Evolutionary conservation across 2,113 vertebrate species (phyloP).

Genomic region (Corythaixoides concolor): DNA sequence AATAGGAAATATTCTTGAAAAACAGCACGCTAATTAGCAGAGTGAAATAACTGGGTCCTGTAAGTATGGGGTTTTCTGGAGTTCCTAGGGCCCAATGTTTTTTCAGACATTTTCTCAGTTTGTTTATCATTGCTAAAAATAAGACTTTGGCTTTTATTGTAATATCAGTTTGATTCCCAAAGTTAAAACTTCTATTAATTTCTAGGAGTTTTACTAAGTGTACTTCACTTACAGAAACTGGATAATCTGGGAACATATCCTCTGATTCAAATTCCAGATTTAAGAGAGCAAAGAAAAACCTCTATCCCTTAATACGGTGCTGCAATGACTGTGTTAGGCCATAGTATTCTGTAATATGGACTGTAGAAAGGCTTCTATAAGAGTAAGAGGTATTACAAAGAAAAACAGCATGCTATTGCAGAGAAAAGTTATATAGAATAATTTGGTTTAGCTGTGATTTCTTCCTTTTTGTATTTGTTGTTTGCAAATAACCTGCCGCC

Average conservation of each 20-base stretch:
- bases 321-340: background rate
- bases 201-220: background rate
- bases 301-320: background rate
- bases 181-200: background rate
- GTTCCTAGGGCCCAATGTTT: background rate
- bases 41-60: background rate
- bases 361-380: background rate
- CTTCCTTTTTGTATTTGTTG: background rate
- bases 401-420: background rate
- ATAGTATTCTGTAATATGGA: background rate
- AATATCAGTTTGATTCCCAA: background rate
- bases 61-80: background rate
- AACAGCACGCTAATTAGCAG: background rate
- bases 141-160: background rate
- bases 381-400: background rate
- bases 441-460: background rate
- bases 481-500: background rate
- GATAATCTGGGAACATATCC: background rate
- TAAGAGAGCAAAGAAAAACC: accelerated
- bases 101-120: background rate
- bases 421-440: background rate
- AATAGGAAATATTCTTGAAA: background rate
- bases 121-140: background rate
- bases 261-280: background rate
- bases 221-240: background rate